Evolutionary conservation across 37 sponge, comb jelly and placozoan genomes (phyloP), one percentile per base, ranked within the genome.

Genomic region (Dysidea cf. avara): DNA sequence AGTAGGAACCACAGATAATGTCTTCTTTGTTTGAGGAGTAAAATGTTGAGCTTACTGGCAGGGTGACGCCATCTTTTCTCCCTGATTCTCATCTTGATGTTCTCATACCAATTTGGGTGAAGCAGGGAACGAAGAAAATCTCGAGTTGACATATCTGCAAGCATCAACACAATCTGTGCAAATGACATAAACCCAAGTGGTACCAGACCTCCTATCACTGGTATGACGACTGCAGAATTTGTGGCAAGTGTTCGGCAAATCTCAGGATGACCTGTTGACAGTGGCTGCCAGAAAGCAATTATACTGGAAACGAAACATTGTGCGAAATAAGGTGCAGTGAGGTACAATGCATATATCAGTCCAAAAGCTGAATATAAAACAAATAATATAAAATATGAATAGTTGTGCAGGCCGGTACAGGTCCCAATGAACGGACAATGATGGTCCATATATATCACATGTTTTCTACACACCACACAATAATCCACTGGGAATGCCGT

Each of bases 391-490:
- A n/a, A n/a, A n/a, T n/a, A n/a, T n/a, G n/a, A n/a, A n/a, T n/a
- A n/a, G n/a, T n/a, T n/a, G n/a, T n/a, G n/a, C n/a, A n/a, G n/a
- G n/a, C n/a, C n/a, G n/a, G n/a, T n/a, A n/a, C n/a, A n/a, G n/a
- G n/a, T n/a, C n/a, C n/a, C n/a, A n/a, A n/a, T n/a, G n/a, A n/a
- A n/a, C n/a, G n/a, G n/a, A n/a, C n/a, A n/a, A n/a, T n/a, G n/a
- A n/a, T n/a, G 74, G 61, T 72, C 74, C 74, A 72, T 72, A 30
- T 61, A 61, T 29, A 39, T 1, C 7, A 68, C 31, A 18, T 5
- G 17, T 32, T n/a, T 18, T 11, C 57, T 6, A 7, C 71, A 70
- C 36, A 21, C 39, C 22, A 53, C 52, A 39, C 71, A 70, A 21
- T 2, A n/a, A 36, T 0, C 25, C 39, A 30, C 31, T 63, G 39